Conservation (phyloP, 2,888 invertebrate genomes). For the Dynastes hyllus region DNA sequence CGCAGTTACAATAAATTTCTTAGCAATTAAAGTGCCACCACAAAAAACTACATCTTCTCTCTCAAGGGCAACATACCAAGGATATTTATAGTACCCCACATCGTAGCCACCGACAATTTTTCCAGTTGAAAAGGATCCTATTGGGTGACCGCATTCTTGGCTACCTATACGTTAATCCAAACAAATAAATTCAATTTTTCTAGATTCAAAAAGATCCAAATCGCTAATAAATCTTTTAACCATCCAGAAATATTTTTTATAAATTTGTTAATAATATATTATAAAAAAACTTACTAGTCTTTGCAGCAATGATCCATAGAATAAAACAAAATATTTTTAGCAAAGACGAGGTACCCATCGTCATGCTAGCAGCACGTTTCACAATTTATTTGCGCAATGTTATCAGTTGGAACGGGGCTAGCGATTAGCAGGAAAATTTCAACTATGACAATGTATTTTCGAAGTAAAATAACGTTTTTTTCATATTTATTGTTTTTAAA, state of each 20-base stretch:
- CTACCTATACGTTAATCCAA: background rate
- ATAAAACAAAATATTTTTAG: too few relatives aligned
- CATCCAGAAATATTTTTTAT: too few relatives aligned
- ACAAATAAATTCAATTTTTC: background rate
- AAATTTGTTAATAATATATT: too few relatives aligned
- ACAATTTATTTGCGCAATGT: background rate
- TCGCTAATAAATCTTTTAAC: too few relatives aligned
- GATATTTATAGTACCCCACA: conserved; percentile 68
- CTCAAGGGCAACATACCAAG: conserved; percentile 67
- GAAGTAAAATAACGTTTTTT: background rate
- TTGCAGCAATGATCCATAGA: too few relatives aligned
- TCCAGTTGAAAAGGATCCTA: conserved; percentile 15
- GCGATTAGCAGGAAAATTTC: background rate
- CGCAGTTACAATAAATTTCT: conserved; percentile 66
- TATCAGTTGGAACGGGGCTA: conserved; percentile 11
- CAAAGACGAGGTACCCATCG: background rate
- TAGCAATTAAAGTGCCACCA: conserved; percentile 66
- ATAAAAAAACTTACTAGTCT: background rate
- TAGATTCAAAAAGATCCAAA: too few relatives aligned
- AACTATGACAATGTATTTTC: conserved; percentile 8
- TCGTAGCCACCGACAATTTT: conserved; percentile 68
- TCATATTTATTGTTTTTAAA: background rate
- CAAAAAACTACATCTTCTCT: conserved; percentile 61
- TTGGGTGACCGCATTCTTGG: conserved; percentile 31
- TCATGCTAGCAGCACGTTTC: background rate